These are phyloP conservation scores for Anas bahamensis DNA, from an alignment of 2,797 vertebrate genomes.

Conservation along the genomic window DNA sequence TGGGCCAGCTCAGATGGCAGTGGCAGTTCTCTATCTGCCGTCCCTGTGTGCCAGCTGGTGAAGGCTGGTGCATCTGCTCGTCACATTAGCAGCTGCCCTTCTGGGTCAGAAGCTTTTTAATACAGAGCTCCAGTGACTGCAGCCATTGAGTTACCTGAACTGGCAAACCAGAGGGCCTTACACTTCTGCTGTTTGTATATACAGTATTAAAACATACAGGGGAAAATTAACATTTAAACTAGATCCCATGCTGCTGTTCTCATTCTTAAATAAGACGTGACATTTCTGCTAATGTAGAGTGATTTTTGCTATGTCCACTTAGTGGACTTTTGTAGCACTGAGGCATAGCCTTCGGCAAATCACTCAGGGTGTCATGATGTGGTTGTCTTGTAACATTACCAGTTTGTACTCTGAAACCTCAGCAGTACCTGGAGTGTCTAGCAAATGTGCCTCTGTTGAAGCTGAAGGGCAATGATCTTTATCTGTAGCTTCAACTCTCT, in stretches of 20 bases:
- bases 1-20: neutral
- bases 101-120: neutral
- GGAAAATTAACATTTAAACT: neutral
- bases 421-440: neutral
- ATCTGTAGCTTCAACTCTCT: neutral
- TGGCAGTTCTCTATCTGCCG: neutral
- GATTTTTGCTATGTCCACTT: neutral
- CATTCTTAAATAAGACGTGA: neutral
- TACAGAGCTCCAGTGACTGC: neutral
- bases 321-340: neutral
- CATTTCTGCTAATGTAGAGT: neutral
- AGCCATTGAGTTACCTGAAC: neutral
- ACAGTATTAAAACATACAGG: neutral
- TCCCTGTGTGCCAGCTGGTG: neutral
- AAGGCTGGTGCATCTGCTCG: constrained; percentile 5
- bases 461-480: neutral
- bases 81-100: neutral
- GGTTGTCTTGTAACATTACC: neutral
- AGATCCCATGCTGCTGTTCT: neutral
- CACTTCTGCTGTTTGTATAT: neutral
- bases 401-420: neutral
- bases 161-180: neutral
- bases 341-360: neutral
- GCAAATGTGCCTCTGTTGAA: neutral
- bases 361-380: neutral